Conservation (phyloP, 2,888 invertebrate species). For the Idaea aversata region DNA sequence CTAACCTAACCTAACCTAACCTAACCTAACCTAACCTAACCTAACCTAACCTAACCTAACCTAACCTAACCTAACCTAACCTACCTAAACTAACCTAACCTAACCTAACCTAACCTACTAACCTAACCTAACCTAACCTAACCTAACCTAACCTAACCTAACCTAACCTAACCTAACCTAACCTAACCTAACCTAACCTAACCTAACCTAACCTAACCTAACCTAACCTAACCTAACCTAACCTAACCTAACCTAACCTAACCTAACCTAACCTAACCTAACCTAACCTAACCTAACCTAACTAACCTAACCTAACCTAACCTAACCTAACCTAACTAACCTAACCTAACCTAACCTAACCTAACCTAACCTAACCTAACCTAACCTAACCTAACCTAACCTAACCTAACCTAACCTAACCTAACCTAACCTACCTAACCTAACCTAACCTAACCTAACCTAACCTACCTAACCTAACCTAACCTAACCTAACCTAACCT, state of each 20-base stretch:
- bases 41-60: constrained; percentile 5
- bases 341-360: background rate
- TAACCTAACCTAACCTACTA: no score
- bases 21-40: no score
- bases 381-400: no score
- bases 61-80: no score
- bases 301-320: constrained; percentile 27
- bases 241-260: constrained; percentile 15
- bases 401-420: no score
- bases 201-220: constrained; percentile 9
- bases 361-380: no score
- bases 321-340: constrained; percentile 21
- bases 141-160: constrained; percentile 20
- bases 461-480: background rate
- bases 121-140: constrained; percentile 14
- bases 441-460: constrained; percentile 15
- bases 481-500: no score
- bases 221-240: constrained; percentile 16
- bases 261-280: constrained; percentile 17
- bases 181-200: constrained; percentile 4
- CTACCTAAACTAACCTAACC: no score
- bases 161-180: constrained; percentile 17
- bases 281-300: constrained; percentile 19
- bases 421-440: background rate
- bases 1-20: no score